These are phyloP conservation scores for Aleiodes testaceus DNA, from an alignment of 2,888 invertebrate species.

Conservation along the genomic window DNA sequence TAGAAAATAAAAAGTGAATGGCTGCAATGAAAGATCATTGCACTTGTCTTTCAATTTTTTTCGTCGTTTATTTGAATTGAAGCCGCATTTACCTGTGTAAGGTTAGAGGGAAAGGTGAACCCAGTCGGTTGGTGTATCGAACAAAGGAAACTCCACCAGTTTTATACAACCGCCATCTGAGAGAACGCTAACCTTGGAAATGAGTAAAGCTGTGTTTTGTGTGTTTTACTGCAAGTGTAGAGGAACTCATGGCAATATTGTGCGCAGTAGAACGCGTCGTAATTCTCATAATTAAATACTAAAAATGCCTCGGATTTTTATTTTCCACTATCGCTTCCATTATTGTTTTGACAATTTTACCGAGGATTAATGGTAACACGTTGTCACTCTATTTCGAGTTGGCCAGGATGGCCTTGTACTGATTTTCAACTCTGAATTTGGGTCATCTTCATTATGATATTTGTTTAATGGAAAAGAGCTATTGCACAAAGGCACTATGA, in stretches of 20 bases:
- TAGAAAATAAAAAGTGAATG: no score
- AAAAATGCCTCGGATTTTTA: background rate
- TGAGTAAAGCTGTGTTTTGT: conserved; percentile 25
- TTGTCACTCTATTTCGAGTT: conserved; percentile 35
- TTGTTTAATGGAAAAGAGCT: background rate
- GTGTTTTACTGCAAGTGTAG: background rate
- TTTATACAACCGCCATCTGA: background rate
- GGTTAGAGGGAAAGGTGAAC: background rate
- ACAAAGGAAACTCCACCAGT: conserved; percentile 32
- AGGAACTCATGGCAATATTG: conserved; percentile 30
- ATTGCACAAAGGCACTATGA: no score
- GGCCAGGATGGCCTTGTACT: conserved; percentile 21
- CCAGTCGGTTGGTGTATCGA: conserved; percentile 24
- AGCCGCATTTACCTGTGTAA: background rate
- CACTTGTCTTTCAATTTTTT: background rate
- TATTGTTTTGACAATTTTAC: background rate
- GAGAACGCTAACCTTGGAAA: conserved; percentile 36
- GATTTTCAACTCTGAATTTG: conserved; percentile 12
- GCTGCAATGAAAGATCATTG: background rate
- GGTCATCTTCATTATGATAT: background rate
- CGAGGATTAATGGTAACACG: background rate
- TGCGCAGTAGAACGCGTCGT: conserved; percentile 38
- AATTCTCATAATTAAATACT: conserved; percentile 6
- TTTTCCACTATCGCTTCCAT: background rate
- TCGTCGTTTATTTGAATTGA: no score